Evolutionary conservation across 2,797 vertebrate genomes (phyloP).

Genomic region (Notamacropus eugenii): DNA sequence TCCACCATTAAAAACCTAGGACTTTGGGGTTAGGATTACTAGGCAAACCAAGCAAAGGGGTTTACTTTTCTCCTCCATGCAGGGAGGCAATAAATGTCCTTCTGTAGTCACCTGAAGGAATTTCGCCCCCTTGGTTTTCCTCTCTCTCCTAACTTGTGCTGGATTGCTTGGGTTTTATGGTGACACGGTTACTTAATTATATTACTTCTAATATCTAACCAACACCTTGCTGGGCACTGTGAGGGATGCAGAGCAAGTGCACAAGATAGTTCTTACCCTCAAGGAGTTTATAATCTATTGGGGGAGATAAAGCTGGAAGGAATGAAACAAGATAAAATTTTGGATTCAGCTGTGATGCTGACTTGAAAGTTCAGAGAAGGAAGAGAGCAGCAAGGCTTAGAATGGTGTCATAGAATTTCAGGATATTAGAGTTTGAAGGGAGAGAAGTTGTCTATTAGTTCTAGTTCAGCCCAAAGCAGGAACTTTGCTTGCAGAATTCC

Average conservation of each 20-base stretch:
- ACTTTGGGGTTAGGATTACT: background rate
- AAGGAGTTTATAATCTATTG: constrained; percentile 7
- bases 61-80: background rate
- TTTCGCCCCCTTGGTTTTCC: background rate
- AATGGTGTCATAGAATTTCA: background rate
- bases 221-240: background rate
- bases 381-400: background rate
- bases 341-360: background rate
- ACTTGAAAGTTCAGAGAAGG: background rate
- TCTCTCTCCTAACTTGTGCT: background rate
- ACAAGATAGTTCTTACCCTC: background rate
- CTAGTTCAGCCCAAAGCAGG: background rate
- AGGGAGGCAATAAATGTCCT: background rate
- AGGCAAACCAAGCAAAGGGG: background rate
- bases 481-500: background rate
- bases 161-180: background rate
- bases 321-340: background rate
- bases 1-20: background rate
- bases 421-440: constrained; percentile 30
- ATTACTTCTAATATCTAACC: background rate
- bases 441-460: background rate
- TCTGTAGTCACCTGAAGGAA: background rate
- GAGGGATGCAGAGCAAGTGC: background rate
- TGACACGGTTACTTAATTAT: background rate
- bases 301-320: constrained; percentile 5